Conservation (phyloP, 2,888 invertebrate species). For the Pogonocherus hispidulus region DNA sequence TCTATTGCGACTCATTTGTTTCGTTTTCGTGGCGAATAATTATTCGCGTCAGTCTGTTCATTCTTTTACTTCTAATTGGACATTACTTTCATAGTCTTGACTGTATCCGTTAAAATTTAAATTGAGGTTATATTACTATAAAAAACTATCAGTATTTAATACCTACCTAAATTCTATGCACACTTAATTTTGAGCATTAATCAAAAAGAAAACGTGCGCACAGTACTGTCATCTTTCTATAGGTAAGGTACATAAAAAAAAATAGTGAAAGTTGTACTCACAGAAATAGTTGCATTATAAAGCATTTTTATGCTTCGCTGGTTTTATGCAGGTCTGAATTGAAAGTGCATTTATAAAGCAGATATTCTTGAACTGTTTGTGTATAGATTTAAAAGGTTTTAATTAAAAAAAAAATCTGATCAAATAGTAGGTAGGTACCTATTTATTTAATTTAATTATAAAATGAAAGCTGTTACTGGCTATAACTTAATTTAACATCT, state of each 20-base stretch:
- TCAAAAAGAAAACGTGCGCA: neutral
- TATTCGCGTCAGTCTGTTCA: too few relatives aligned
- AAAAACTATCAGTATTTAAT: neutral
- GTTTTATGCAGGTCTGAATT: neutral
- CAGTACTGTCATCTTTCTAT: neutral
- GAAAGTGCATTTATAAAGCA: neutral
- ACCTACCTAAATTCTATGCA: neutral
- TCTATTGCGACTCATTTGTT: too few relatives aligned
- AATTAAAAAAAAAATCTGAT: too few relatives aligned
- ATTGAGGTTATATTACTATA: neutral
- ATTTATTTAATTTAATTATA: too few relatives aligned
- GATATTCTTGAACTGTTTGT: neutral
- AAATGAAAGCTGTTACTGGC: too few relatives aligned
- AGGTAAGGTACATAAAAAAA: neutral
- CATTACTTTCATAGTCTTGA: too few relatives aligned
- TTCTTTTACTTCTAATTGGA: too few relatives aligned
- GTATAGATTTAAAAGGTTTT: too few relatives aligned
- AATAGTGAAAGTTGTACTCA: neutral
- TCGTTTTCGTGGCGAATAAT: too few relatives aligned
- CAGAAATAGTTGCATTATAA: neutral
- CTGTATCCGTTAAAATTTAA: too few relatives aligned
- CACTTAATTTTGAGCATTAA: neutral
- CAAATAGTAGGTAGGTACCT: too few relatives aligned
- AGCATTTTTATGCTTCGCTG: neutral
- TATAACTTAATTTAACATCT: too few relatives aligned